Conservation (phyloP, 2,113 vertebrate genomes). For the Lagenorhynchus albirostris region DNA sequence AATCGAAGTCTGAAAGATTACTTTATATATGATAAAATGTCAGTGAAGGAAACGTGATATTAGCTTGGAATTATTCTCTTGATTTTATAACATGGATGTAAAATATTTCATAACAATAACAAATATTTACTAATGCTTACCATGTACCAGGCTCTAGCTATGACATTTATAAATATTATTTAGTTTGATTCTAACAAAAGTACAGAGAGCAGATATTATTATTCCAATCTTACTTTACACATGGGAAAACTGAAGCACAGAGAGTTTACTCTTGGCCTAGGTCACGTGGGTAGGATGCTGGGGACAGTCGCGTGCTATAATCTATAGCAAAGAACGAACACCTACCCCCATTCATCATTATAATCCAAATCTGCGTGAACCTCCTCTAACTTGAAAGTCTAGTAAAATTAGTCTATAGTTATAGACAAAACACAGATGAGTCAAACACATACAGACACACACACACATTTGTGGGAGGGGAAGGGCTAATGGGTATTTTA, state of each 20-base stretch:
- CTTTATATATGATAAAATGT: not conserved
- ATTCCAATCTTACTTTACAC: not conserved
- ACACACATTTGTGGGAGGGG: not conserved
- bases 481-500: not conserved
- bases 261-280: not conserved
- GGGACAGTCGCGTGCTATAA: not conserved
- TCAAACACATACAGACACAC: not conserved
- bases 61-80: not conserved
- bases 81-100: not conserved
- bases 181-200: not conserved
- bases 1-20: not conserved
- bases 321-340: not conserved
- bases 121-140: not conserved
- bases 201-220: not conserved
- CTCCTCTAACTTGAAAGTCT: not conserved
- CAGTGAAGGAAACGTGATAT: not conserved
- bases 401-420: not conserved
- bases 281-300: not conserved
- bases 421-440: not conserved
- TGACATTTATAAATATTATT: conserved; percentile 5
- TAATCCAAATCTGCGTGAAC: not conserved
- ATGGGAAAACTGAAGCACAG: not conserved
- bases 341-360: not conserved
- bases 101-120: not conserved
- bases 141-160: not conserved